Evolutionary conservation across 2,797 vertebrate genomes (phyloP).

Genomic region (Pelochelys cantorii): DNA sequence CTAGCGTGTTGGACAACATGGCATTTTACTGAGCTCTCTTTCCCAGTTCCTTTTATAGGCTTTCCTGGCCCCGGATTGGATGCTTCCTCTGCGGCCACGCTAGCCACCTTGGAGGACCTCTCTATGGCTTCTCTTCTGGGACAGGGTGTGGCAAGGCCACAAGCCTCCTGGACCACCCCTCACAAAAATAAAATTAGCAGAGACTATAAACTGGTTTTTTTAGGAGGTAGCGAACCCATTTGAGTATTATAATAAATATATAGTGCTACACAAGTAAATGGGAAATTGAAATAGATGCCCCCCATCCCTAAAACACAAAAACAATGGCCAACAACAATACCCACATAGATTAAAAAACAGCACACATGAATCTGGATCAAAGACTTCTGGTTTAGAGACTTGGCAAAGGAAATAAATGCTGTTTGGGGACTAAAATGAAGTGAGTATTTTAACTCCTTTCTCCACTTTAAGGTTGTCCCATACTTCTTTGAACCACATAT

Average conservation of each 20-base stretch:
- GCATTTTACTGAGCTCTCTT: too few species aligned
- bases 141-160: too few species aligned
- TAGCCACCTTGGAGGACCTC: too few species aligned
- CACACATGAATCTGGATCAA: neutral
- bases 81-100: too few species aligned
- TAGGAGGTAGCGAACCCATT: neutral
- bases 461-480: neutral
- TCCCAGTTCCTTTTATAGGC: too few species aligned
- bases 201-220: neutral
- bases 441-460: neutral
- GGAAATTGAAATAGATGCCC: neutral
- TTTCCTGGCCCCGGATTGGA: too few species aligned
- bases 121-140: too few species aligned
- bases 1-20: too few species aligned
- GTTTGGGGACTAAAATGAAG: neutral
- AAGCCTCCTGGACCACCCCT: too few species aligned
- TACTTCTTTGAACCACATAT: neutral
- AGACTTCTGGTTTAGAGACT: neutral
- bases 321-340: neutral
- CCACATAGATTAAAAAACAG: neutral
- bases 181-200: too few species aligned
- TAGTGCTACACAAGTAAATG: neutral
- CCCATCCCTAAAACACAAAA: neutral
- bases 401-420: neutral
- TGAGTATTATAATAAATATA: neutral